Evolutionary conservation across 2,113 vertebrate genomes (phyloP).

Genomic region (Oncorhynchus tshawytscha): DNA sequence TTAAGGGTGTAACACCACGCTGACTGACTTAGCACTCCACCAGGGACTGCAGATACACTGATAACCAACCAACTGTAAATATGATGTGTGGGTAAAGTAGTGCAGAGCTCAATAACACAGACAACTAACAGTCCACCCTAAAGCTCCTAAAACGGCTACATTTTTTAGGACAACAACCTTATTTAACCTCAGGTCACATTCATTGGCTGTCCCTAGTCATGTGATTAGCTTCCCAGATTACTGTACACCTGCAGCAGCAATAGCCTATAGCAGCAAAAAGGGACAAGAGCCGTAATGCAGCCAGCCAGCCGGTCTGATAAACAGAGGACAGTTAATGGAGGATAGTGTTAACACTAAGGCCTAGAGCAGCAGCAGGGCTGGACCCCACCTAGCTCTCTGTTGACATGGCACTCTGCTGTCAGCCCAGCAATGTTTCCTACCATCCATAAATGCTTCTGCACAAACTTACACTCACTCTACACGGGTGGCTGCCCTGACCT

Average conservation of each 20-base stretch:
- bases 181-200: not conserved
- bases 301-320: not conserved
- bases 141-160: not conserved
- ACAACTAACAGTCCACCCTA: constrained; percentile 8
- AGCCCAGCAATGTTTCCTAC: constrained; percentile 27
- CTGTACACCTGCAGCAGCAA: no score
- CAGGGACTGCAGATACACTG: constrained; percentile 11
- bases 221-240: no score
- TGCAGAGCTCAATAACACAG: constrained; percentile 13
- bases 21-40: not conserved
- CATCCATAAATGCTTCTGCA: constrained; percentile 42
- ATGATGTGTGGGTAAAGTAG: constrained; percentile 28
- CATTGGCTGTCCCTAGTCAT: no score
- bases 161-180: not conserved
- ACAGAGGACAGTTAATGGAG: constrained; percentile 9
- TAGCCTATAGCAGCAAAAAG: no score
- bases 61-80: constrained; percentile 10
- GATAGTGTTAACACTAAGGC: constrained; percentile 2
- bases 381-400: constrained; percentile 29
- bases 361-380: not conserved
- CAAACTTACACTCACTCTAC: constrained; percentile 25
- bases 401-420: constrained; percentile 29
- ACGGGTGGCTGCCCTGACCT: not conserved
- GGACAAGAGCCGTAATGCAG: no score
- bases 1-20: constrained; percentile 17